phyloP scores from a whole-genome alignment of 2,113 vertebrate genomes.

The Rhineura floridana region DNA sequence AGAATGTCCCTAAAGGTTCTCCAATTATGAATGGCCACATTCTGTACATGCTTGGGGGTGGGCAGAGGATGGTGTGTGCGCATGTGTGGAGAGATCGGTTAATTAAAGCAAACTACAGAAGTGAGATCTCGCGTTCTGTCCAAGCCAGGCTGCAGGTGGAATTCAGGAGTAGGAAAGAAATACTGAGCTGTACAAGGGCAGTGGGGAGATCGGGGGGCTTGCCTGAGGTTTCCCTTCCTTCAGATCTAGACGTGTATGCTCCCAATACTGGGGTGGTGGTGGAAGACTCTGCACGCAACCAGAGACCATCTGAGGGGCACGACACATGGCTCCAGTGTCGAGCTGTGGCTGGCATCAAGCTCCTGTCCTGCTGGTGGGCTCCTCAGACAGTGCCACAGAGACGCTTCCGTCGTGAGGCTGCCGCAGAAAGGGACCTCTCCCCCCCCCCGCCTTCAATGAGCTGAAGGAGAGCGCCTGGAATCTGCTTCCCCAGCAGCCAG shows the following conservation, averaged over 20 bases:
- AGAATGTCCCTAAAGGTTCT: too few species aligned
- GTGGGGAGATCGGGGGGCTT: too few species aligned
- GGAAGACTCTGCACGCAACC: not conserved
- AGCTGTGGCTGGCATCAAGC: not conserved
- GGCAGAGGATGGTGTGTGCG: too few species aligned
- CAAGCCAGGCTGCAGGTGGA: not conserved
- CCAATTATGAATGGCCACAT: too few species aligned
- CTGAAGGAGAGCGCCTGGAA: not conserved
- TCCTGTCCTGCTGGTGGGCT: not conserved
- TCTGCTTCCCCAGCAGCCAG: not conserved
- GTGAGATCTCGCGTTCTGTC: not conserved
- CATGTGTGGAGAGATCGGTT: too few species aligned
- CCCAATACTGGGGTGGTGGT: not conserved
- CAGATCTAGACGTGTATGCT: not conserved
- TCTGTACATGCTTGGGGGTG: too few species aligned
- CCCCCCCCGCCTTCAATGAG: not conserved
- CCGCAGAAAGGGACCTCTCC: not conserved
- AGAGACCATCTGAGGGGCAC: not conserved
- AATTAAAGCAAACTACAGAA: not conserved
- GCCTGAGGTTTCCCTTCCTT: too few species aligned
- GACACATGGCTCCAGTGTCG: not conserved
- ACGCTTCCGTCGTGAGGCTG: not conserved
- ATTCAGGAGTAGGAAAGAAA: not conserved
- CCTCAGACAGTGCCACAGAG: not conserved
- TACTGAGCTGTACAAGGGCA: too few species aligned